These are phyloP conservation scores for Pantherophis alleghaniensis DNA, from an alignment of 2,797 vertebrate genomes.

Conservation along the genomic window DNA sequence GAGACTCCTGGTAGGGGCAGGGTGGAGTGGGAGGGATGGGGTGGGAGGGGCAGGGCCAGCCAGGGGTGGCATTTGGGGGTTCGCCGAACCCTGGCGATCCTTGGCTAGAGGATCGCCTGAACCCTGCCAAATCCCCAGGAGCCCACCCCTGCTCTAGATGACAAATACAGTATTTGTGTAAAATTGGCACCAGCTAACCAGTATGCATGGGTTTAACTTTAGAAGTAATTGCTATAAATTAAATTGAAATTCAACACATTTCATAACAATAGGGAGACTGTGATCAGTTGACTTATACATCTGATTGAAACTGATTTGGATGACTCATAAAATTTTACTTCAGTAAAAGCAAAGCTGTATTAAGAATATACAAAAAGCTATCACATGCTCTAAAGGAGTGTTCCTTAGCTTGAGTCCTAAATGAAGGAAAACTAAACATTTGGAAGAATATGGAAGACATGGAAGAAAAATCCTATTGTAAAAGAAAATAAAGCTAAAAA, in stretches of 20 bases:
- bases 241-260: not conserved
- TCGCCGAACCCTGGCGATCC: too few relatives aligned
- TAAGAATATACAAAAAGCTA: not conserved
- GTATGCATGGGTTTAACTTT: not conserved
- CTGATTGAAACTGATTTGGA: not conserved
- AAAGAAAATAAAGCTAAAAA: not conserved
- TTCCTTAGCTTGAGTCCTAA: not conserved
- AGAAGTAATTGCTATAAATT: not conserved
- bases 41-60: too few relatives aligned
- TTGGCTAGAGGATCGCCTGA: too few relatives aligned
- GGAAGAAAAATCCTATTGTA: not conserved
- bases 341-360: not conserved
- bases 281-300: not conserved
- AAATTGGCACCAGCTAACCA: not conserved
- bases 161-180: not conserved
- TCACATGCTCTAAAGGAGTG: not conserved
- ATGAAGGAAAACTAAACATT: not conserved
- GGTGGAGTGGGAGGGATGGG: too few relatives aligned
- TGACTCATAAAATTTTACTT: not conserved
- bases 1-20: too few relatives aligned
- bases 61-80: too few relatives aligned
- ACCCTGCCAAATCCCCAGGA: too few relatives aligned
- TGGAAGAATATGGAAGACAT: not conserved
- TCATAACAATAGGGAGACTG: not conserved
- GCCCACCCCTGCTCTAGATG: not conserved